Base-by-base conservation (phyloP, 2,888 invertebrate genomes). In the Fissipunctia ypsillon region DNA sequence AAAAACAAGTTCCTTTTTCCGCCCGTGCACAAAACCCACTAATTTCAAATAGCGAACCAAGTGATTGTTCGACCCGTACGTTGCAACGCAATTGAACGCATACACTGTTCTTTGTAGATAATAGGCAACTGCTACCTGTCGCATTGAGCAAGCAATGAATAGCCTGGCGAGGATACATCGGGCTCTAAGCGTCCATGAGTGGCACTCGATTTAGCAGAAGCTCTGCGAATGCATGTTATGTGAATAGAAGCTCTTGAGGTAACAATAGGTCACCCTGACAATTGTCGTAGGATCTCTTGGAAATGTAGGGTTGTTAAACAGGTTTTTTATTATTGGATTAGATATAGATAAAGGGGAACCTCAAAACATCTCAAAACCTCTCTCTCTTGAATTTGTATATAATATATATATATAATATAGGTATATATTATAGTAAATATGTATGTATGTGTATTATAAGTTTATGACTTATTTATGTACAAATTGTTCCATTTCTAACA, bases 191-290 rank as follows among this genome's bases (percentile, higher is more conserved):
- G 50, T 50, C 67, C 60, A 48, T 69, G 84, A 83, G 60, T 83
- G 80, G 80, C 80, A 80, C 84, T 83, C 68, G 80, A 79, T 83
- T 68, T 61, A 83, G 61, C 64, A 45, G 73, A 52, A 56, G 64
- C 84, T 72, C 52, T 78, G 43, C 35, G 35, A 83, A 78, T 72
- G 79, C 72, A 54, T 45, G 60, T 31, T 57, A 43, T 45, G 38
- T 65, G 66, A 61, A 72, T 60, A 45, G n/a, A 52, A 43, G 31
- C 43, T 77, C 78, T 83, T 80, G 57, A 22, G 31, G 50, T 67
- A 83, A 83, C 80, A 83, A 80, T 64, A 64, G 79, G 38, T 72
- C 67, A 63, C 25, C 12, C 22, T 48, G 50, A 28, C 64, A 77
- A 65, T 69, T 77, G 54, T 69, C 22, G 31, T 63, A n/a, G 7